Conservation (phyloP, 2,888 invertebrate species). For the Aquatica leii region DNA sequence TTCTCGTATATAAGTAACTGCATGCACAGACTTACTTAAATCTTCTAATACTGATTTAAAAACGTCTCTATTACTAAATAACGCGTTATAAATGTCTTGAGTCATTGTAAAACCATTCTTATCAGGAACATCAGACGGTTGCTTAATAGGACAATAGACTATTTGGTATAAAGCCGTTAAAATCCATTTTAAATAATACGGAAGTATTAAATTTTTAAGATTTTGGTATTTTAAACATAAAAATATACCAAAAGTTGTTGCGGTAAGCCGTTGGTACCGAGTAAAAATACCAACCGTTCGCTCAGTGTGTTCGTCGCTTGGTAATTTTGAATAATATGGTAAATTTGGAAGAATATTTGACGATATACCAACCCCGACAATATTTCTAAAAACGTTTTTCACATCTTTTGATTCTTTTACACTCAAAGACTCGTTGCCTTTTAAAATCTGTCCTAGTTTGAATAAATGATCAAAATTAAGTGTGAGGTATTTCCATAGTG, state of each 20-base stretch:
- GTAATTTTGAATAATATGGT: constrained; percentile 36
- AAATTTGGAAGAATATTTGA: constrained; percentile 69
- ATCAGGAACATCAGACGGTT: constrained; percentile 58
- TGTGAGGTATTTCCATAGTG: constrained; percentile 60
- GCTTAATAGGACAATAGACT: constrained; percentile 70
- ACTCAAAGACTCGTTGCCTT: constrained; percentile 62
- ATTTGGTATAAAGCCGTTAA: constrained; percentile 76
- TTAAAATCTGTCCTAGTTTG: constrained; percentile 48
- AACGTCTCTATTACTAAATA: constrained; percentile 63
- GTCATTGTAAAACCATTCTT: constrained; percentile 64
- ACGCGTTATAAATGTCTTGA: constrained; percentile 63
- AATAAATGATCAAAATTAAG: constrained; percentile 61
- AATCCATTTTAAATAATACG: constrained; percentile 68
- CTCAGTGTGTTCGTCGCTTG: constrained; percentile 28
- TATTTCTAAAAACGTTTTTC: constrained; percentile 68
- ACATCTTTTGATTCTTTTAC: constrained; percentile 73
- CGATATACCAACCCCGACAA: constrained; percentile 72
- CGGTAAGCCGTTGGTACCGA: constrained; percentile 64
- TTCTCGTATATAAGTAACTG: constrained; percentile 71
- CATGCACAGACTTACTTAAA: constrained; percentile 67
- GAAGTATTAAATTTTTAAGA: constrained; percentile 66
- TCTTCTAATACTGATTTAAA: constrained; percentile 64
- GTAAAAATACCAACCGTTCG: constrained; percentile 58
- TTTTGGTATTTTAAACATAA: constrained; percentile 63
- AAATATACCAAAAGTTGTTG: constrained; percentile 63